A percentile compares a stretch with the other conserved stretches of the same genome.
phyloP scores from a whole-genome alignment of 2,113 vertebrate genomes.

The Cinclus mexicanus region DNA sequence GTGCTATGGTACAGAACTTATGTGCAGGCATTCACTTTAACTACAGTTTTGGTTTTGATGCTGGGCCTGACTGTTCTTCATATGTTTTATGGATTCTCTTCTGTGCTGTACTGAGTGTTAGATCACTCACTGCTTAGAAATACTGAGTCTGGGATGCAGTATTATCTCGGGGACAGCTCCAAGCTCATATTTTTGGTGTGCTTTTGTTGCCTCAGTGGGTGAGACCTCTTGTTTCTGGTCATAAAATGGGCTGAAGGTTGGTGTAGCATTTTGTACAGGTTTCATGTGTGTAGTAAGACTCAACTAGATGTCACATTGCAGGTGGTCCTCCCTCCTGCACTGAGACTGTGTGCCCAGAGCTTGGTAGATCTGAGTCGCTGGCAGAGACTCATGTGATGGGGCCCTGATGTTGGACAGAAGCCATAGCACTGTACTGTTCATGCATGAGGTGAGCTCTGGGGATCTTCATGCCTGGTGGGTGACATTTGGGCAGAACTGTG shows the following conservation, averaged over 20 bases:
- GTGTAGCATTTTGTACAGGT: not conserved
- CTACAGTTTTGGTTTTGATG: not conserved
- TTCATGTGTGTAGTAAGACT: not conserved
- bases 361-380: not conserved
- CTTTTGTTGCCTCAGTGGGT: not conserved
- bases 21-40: not conserved
- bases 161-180: not conserved
- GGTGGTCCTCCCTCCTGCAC: not conserved
- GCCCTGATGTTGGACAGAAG: not conserved
- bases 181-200: not conserved
- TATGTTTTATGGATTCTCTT: not conserved
- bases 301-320: not conserved
- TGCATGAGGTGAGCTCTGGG: not conserved
- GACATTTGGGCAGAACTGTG: not conserved
- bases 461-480: not conserved
- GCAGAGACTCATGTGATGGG: not conserved
- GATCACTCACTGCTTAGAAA: not conserved
- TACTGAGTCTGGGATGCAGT: not conserved
- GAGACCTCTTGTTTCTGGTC: not conserved
- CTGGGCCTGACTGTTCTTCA: not conserved
- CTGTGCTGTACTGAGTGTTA: not conserved
- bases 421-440: not conserved
- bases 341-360: not conserved
- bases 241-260: not conserved
- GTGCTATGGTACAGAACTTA: not conserved